Evolutionary conservation across 2,113 vertebrate species (phyloP).

Genomic region (Pygoscelis adeliae): DNA sequence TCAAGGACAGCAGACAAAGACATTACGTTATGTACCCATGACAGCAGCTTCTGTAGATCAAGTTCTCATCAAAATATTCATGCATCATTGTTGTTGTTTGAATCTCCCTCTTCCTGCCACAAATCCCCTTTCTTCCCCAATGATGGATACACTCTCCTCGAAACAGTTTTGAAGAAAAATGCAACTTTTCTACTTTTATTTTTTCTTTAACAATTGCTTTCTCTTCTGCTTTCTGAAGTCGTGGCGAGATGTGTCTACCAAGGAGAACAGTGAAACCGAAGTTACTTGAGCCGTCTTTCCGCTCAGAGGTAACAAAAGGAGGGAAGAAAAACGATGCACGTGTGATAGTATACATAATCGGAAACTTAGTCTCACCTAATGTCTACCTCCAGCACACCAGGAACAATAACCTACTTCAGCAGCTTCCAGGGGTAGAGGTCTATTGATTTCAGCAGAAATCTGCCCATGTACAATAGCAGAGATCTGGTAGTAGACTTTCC

Average conservation of each 20-base stretch:
- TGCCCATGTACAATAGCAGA: not conserved
- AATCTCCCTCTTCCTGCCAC: not conserved
- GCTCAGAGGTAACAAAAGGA: not conserved
- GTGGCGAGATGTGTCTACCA: not conserved
- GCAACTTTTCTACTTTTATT: not conserved
- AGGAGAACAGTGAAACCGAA: not conserved
- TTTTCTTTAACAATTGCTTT: not conserved
- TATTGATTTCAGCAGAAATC: not conserved
- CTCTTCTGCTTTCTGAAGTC: not conserved
- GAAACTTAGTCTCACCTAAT: not conserved
- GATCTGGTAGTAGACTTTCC: not conserved
- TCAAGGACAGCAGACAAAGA: slow-evolving; percentile 41
- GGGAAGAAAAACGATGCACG: not conserved
- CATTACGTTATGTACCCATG: not conserved
- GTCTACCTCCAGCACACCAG: not conserved
- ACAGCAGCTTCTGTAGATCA: not conserved
- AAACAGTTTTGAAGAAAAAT: not conserved
- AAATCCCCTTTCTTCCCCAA: not conserved
- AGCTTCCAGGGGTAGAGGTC: not conserved
- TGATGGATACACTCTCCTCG: not conserved
- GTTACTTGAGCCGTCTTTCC: not conserved
- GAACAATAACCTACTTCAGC: not conserved
- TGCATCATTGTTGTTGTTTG: not conserved
- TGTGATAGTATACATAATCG: not conserved
- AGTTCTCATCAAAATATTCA: not conserved